Evolutionary conservation across 2,888 invertebrate species (phyloP).

Genomic region (Agonopterix heracliana): DNA sequence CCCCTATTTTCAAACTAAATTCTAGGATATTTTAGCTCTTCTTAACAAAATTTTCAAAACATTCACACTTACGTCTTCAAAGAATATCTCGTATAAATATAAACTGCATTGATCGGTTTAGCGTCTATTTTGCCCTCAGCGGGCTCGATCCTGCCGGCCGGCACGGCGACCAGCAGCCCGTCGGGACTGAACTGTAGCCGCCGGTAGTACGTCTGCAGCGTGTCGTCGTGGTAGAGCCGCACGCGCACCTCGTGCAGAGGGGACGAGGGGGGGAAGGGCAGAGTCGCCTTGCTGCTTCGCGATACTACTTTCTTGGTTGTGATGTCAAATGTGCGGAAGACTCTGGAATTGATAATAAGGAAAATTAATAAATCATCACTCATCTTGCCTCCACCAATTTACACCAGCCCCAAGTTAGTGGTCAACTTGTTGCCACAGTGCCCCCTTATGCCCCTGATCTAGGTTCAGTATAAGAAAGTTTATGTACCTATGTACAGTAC

Average conservation of each 20-base stretch:
- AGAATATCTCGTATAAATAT: constrained; percentile 76
- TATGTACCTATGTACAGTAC: no score
- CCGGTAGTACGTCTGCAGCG: constrained; percentile 94
- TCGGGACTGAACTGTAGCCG: constrained; percentile 94
- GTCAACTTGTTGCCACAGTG: no score
- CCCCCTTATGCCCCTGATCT: no score
- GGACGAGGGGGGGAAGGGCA: constrained; percentile 74
- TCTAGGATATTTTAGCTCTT: no score
- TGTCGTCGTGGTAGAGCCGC: constrained; percentile 92
- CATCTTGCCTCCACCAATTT: no score
- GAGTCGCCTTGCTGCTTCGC: constrained; percentile 79
- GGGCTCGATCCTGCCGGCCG: constrained; percentile 89
- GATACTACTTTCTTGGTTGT: constrained; percentile 80
- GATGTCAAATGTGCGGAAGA: constrained; percentile 81
- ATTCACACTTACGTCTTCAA: constrained; percentile 73
- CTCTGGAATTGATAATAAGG: constrained; percentile 49
- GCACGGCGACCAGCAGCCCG: constrained; percentile 92
- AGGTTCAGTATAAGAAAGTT: no score
- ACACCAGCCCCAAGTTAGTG: no score
- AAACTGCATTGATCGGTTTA: constrained; percentile 75
- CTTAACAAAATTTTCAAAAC: no score
- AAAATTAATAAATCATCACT: no score
- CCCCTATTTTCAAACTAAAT: no score
- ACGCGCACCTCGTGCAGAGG: constrained; percentile 77
- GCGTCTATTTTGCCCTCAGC: constrained; percentile 76